A percentile compares a stretch with the other conserved stretches of the same genome.
These are phyloP conservation scores for Botrylloides violaceus DNA, from an alignment of 23 tunicate species.

Conservation along the genomic window DNA sequence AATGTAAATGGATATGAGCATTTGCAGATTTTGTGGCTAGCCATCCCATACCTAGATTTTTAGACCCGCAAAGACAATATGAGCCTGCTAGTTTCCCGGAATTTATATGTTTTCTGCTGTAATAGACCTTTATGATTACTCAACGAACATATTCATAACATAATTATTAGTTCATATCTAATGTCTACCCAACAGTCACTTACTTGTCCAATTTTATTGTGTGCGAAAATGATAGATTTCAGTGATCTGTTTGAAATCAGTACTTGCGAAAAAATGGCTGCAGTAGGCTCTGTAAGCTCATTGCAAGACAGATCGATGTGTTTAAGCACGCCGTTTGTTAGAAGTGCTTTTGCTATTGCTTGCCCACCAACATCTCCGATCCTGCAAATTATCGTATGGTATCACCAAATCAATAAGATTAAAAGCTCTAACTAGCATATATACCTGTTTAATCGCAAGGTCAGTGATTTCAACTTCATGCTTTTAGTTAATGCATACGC, in stretches of 20 bases:
- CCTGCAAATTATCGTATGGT: conserved; percentile 1
- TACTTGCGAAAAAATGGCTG: conserved; percentile 71
- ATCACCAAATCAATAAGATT: neutral
- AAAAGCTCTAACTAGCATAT: neutral
- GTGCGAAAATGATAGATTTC: conserved; percentile 30
- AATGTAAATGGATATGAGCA: too few species aligned
- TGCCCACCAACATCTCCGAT: conserved; percentile 92
- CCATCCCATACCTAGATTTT: too few species aligned
- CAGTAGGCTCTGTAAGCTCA: conserved; percentile 75
- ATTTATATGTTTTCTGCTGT: too few species aligned
- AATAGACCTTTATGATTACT: too few species aligned
- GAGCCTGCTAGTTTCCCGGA: too few species aligned
- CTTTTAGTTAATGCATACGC: conserved; percentile 78
- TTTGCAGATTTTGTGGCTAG: too few species aligned
- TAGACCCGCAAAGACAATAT: too few species aligned
- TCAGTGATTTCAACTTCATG: conserved; percentile 31
- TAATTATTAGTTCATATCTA: too few species aligned
- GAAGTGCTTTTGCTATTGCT: conserved; percentile 53
- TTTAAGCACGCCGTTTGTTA: conserved; percentile 53
- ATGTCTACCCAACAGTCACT: neutral
- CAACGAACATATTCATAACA: too few species aligned
- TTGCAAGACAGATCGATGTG: conserved; percentile 50
- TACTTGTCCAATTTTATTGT: conserved; percentile 79
- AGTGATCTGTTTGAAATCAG: conserved; percentile 51
- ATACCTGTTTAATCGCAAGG: conserved; percentile 74